Evolutionary conservation across 1,140 invertebrate genomes (phyloP), one percentile per base, ranked within the genome.

Genomic region (Gonatopus flavifemur): DNA sequence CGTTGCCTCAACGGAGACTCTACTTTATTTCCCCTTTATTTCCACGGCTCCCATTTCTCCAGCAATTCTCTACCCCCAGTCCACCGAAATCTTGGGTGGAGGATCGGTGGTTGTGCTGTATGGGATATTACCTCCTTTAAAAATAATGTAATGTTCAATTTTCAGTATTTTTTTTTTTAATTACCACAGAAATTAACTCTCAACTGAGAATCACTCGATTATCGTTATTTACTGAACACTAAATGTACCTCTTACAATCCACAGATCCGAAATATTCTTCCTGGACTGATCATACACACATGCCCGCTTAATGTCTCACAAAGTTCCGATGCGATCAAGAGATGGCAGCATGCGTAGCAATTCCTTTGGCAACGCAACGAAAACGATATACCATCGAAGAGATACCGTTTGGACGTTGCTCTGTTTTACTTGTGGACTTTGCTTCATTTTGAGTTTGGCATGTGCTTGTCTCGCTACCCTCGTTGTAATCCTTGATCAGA

Each of bases 351-450:
- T 9, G 18, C 31, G 39, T 28, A 37, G 31, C 22, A 22, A n/a
- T 31, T 36, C 36, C 38, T 33, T 25, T 43, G 9, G 13, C 39
- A 7, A 10, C 39, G 12, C 21, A 37, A 9, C 21, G n/a, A 22
- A 8, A 40, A 28, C 28, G 10, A 30, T 20, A 24, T 15, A 16
- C 12, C 21, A 20, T n/a, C 32, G 22, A 19, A 49, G 40, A 10
- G 42, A 19, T 30, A 56, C 39, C 19, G 41, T 47, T 35, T 52
- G 56, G 13, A 45, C 55, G 16, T 16, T 69, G 12, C 54, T 73
- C 5, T 57, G 66, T 30, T 60, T 74, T 48, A 52, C 59, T 24
- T 74, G 66, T 38, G 60, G 66, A n/a, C 6, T 68, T 1, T 74
- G 66, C 24, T 58, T 63, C 2, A 40, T 69, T 22, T 35, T 74